These are phyloP conservation scores for Lymantria dispar DNA, from an alignment of 2,888 invertebrate genomes.

Conservation along the genomic window DNA sequence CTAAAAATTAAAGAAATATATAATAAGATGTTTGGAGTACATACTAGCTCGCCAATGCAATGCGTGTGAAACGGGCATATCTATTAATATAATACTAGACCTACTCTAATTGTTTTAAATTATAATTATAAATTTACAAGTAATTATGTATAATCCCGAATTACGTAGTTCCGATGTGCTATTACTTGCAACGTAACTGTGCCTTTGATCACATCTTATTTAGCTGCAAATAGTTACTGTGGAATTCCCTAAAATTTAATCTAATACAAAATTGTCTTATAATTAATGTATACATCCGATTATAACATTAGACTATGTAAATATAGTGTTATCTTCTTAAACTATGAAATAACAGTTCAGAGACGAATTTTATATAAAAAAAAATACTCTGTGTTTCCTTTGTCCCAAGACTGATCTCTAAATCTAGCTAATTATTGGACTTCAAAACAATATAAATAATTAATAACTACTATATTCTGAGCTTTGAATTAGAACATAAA, in stretches of 20 bases:
- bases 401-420: constrained; percentile 75
- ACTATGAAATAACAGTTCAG: constrained; percentile 35
- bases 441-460: constrained; percentile 32
- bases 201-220: constrained; percentile 17
- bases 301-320: constrained; percentile 30
- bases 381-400: constrained; percentile 67
- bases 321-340: constrained; percentile 36
- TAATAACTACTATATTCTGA: constrained; percentile 8
- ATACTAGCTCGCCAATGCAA: no score
- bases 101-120: constrained; percentile 31
- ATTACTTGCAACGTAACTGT: constrained; percentile 6
- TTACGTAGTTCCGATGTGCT: constrained; percentile 18
- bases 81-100: constrained; percentile 21
- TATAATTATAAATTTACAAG: constrained; percentile 24
- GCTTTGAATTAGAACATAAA: constrained; percentile 14
- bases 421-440: constrained; percentile 58
- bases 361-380: constrained; percentile 44
- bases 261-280: constrained; percentile 15
- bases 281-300: constrained; percentile 16
- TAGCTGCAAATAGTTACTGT: constrained; percentile 18
- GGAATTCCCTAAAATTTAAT: constrained; percentile 57
- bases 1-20: no score
- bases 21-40: no score
- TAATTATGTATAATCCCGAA: constrained; percentile 24
- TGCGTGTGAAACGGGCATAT: no score